Conservation (phyloP, 2,888 invertebrate species). For the Agapetus fuscipes region DNA sequence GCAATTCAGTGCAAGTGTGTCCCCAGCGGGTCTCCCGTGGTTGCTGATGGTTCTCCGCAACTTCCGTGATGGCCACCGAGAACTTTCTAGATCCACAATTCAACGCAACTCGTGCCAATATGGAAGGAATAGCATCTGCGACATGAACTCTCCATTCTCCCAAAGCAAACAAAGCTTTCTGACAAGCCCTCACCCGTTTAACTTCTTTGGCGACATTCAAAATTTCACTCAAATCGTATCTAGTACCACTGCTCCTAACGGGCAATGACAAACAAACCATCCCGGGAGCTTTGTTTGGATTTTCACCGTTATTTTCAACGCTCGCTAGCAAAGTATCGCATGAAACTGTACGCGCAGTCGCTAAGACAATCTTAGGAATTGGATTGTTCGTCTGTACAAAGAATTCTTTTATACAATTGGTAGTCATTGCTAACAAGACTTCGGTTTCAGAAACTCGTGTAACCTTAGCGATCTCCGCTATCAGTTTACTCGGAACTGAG, state of each 20-base stretch:
- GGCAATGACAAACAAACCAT: constrained; percentile 58
- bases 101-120: constrained; percentile 44
- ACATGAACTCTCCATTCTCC: constrained; percentile 44
- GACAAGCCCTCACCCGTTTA: constrained; percentile 33
- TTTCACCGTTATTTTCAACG: constrained; percentile 35
- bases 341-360: constrained; percentile 52
- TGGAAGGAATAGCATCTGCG: constrained; percentile 53
- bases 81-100: constrained; percentile 58
- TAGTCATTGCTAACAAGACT: constrained; percentile 51
- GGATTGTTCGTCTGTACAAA: constrained; percentile 43
- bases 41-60: constrained; percentile 33
- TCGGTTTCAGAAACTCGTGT: constrained; percentile 55
- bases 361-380: constrained; percentile 49
- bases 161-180: constrained; percentile 23
- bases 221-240: constrained; percentile 28
- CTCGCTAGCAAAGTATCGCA: constrained; percentile 47
- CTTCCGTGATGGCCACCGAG: constrained; percentile 56
- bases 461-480: constrained; percentile 48
- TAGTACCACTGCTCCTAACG: constrained; percentile 30
- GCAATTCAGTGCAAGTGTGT: constrained; percentile 49
- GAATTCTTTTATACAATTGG: constrained; percentile 55
- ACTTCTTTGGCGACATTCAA: constrained; percentile 9
- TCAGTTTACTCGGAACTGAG: constrained; percentile 45
- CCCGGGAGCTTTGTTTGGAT: constrained; percentile 46
- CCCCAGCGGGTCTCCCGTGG: constrained; percentile 53